These are phyloP conservation scores for Myiotriccus ornatus DNA, from an alignment of 2,797 vertebrate genomes.

Conservation along the genomic window DNA sequence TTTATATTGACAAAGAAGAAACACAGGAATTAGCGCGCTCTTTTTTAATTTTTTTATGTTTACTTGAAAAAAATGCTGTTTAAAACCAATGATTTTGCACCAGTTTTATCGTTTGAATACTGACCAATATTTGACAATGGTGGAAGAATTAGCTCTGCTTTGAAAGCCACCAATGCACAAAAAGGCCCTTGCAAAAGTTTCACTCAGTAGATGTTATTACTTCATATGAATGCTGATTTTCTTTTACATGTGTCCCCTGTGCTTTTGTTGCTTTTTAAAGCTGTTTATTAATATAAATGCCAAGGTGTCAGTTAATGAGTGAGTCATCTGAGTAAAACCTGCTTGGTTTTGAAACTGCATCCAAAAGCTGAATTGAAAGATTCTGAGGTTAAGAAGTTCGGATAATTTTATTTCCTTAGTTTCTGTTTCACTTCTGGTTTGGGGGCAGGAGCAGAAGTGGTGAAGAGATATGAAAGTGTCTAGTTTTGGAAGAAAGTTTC, in stretches of 20 bases:
- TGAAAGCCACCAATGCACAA: not conserved
- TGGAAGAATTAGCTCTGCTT: not conserved
- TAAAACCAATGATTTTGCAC: not conserved
- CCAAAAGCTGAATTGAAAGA: slow-evolving; percentile 42
- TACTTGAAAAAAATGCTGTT: not conserved
- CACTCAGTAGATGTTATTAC: not conserved
- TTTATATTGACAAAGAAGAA: not conserved
- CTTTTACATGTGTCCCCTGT: not conserved
- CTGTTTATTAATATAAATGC: not conserved
- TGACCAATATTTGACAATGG: not conserved
- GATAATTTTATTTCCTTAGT: slow-evolving; percentile 3
- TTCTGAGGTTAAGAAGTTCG: slow-evolving; percentile 1
- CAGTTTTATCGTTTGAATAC: not conserved
- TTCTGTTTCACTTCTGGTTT: slow-evolving; percentile 39
- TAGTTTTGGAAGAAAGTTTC: not conserved
- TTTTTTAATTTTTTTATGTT: not conserved
- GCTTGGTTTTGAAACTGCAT: not conserved
- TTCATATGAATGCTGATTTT: not conserved
- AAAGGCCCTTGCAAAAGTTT: not conserved
- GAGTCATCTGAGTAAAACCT: not conserved
- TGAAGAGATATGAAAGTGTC: not conserved
- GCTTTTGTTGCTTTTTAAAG: not conserved
- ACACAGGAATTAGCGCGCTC: not conserved
- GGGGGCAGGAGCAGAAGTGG: slow-evolving; percentile 22
- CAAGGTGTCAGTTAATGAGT: not conserved